These are phyloP conservation scores for Anoplius nigerrimus DNA, from an alignment of 2,888 invertebrate species.

Conservation along the genomic window DNA sequence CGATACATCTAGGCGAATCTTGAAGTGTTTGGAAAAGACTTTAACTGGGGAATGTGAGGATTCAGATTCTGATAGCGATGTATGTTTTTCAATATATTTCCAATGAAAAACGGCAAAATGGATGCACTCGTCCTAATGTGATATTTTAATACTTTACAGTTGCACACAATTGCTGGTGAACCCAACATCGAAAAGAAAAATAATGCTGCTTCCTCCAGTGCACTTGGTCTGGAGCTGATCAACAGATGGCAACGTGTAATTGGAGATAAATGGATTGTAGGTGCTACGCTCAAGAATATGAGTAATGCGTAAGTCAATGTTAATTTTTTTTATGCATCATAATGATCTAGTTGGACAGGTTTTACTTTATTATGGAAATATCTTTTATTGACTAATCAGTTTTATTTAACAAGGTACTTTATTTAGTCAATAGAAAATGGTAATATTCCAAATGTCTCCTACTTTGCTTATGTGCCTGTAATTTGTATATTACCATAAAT, in stretches of 20 bases:
- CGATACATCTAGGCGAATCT: conserved; percentile 41
- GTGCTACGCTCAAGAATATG: conserved; percentile 64
- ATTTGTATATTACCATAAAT: neutral
- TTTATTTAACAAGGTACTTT: conserved; percentile 38
- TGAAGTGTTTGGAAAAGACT: conserved; percentile 49
- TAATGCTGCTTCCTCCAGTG: neutral
- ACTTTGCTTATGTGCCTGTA: neutral
- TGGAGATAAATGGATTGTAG: conserved; percentile 71
- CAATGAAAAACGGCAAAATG: neutral
- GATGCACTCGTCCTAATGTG: neutral
- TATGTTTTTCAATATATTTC: conserved; percentile 40
- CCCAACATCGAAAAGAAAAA: conserved; percentile 56
- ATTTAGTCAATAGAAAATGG: conserved; percentile 34
- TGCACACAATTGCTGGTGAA: conserved; percentile 56
- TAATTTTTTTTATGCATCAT: neutral
- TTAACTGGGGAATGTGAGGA: conserved; percentile 50
- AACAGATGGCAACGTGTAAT: conserved; percentile 67
- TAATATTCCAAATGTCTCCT: conserved; percentile 19
- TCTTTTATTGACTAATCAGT: conserved; percentile 1
- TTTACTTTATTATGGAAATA: too few species aligned
- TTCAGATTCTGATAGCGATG: conserved; percentile 62
- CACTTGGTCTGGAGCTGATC: conserved; percentile 44
- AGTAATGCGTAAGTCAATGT: conserved; percentile 65
- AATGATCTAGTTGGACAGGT: too few species aligned
- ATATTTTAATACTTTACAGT: conserved; percentile 45